phyloP scores from a whole-genome alignment of 2,797 vertebrate genomes.

The Artibeus lituratus region DNA sequence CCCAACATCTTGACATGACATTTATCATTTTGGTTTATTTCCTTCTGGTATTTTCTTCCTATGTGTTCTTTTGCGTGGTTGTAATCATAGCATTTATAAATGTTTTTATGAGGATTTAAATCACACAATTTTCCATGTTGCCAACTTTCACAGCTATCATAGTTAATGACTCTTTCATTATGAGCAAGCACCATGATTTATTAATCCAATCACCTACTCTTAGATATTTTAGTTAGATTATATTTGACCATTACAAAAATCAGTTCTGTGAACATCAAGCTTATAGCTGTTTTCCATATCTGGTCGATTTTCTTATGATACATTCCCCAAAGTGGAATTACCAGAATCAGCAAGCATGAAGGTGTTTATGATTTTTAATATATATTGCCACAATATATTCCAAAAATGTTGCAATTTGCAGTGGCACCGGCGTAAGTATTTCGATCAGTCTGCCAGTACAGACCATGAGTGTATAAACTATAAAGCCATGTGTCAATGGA shows the following conservation, averaged over 20 bases:
- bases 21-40: slow-evolving; percentile 41
- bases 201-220: neutral
- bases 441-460: neutral
- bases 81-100: neutral
- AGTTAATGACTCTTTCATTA: slow-evolving; percentile 5
- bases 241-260: slow-evolving; percentile 46
- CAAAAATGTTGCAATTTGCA: neutral
- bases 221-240: neutral
- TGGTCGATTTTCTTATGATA: slow-evolving; percentile 39
- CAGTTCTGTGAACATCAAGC: slow-evolving; percentile 3
- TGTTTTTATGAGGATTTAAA: slow-evolving; percentile 47
- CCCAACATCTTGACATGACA: neutral
- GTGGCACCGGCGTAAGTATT: neutral
- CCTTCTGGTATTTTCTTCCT: slow-evolving; percentile 10
- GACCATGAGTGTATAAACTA: neutral
- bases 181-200: neutral
- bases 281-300: slow-evolving; percentile 27
- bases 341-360: slow-evolving; percentile 25
- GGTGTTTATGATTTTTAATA: slow-evolving; percentile 41
- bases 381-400: slow-evolving; percentile 11
- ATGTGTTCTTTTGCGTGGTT: neutral
- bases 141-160: neutral
- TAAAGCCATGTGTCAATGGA: neutral
- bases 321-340: slow-evolving; percentile 24
- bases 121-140: slow-evolving; percentile 6